Conservation (phyloP, 2,888 invertebrate species). For the Scaptomyza flava region DNA sequence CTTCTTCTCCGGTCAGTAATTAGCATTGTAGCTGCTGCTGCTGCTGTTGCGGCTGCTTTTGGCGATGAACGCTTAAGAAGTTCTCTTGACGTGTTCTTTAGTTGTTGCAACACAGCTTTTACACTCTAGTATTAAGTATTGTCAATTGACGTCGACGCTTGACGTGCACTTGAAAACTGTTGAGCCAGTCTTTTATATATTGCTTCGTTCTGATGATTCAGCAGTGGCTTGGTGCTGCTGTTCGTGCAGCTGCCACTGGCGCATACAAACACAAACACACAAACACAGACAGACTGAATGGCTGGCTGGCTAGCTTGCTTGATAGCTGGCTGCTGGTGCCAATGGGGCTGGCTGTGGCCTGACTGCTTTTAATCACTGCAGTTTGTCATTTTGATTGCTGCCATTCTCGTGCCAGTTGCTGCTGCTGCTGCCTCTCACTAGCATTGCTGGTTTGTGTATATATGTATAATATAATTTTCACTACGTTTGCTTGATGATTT, state of each 20-base stretch:
- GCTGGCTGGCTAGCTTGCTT: slow-evolving; percentile 12
- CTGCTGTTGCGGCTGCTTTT: slow-evolving; percentile 36
- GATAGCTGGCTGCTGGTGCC: slow-evolving; percentile 15
- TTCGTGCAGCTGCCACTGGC: slow-evolving; percentile 31
- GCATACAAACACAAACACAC: slow-evolving; percentile 46
- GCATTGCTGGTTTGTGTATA: slow-evolving; percentile 21
- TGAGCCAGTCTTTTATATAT: slow-evolving; percentile 31
- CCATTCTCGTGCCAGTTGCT: slow-evolving; percentile 71
- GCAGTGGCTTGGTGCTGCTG: slow-evolving; percentile 8
- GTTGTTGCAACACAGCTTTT: slow-evolving; percentile 21
- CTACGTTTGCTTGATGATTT: slow-evolving; percentile 31
- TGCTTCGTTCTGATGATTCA: slow-evolving; percentile 32
- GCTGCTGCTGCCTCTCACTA: slow-evolving; percentile 35
- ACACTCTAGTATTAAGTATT: slow-evolving; percentile 44
- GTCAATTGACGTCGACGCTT: slow-evolving; percentile 59
- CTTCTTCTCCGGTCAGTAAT: slow-evolving; percentile 44
- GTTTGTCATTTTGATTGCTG: slow-evolving; percentile 73
- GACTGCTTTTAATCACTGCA: slow-evolving; percentile 78
- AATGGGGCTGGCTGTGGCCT: slow-evolving; percentile 49
- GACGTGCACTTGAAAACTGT: slow-evolving; percentile 50
- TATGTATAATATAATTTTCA: slow-evolving; percentile 55
- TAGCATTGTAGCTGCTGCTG: slow-evolving; percentile 54
- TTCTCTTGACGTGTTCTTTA: slow-evolving; percentile 58
- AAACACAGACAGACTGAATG: slow-evolving; percentile 49
- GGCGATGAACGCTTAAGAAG: slow-evolving; percentile 64